Percentiles rank a stretch among this genome's conserved stretches.
These are phyloP conservation scores for Passerculus sandwichensis DNA, from an alignment of 2,797 vertebrate genomes.

Conservation along the genomic window DNA sequence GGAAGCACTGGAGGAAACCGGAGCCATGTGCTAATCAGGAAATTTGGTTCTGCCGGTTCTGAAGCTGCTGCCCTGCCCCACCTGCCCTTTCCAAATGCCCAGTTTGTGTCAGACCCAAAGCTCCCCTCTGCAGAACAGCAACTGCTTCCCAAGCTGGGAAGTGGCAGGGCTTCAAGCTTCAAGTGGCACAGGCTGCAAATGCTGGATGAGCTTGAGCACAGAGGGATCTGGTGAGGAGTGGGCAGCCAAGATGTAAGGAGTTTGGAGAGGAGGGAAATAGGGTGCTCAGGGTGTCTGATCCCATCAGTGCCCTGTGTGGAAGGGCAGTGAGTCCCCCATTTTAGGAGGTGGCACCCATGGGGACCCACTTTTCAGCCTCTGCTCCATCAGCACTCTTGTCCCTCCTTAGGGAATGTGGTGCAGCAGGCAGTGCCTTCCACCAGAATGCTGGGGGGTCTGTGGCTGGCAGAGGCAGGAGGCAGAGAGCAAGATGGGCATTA, in stretches of 20 bases:
- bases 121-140: background rate
- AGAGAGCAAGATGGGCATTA: background rate
- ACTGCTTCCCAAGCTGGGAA: background rate
- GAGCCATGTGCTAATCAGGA: constrained; percentile 18
- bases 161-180: background rate
- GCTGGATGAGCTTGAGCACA: background rate
- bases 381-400: background rate
- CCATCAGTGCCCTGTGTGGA: background rate
- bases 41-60: background rate
- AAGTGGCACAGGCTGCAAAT: background rate
- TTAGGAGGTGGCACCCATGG: background rate
- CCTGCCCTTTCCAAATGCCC: background rate
- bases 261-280: background rate
- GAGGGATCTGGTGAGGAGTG: fast-evolving
- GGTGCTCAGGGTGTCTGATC: fast-evolving
- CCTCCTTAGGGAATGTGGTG: background rate
- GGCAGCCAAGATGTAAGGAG: background rate
- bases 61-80: background rate
- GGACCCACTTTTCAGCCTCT: background rate
- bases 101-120: background rate
- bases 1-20: background rate
- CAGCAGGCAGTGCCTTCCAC: background rate
- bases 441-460: background rate
- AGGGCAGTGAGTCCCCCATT: fast-evolving
- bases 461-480: background rate